Percentiles rank a stretch among this genome's conserved stretches.
Evolutionary conservation across 2,888 invertebrate genomes (phyloP).

Genomic region (Cheilosia vulpina): DNA sequence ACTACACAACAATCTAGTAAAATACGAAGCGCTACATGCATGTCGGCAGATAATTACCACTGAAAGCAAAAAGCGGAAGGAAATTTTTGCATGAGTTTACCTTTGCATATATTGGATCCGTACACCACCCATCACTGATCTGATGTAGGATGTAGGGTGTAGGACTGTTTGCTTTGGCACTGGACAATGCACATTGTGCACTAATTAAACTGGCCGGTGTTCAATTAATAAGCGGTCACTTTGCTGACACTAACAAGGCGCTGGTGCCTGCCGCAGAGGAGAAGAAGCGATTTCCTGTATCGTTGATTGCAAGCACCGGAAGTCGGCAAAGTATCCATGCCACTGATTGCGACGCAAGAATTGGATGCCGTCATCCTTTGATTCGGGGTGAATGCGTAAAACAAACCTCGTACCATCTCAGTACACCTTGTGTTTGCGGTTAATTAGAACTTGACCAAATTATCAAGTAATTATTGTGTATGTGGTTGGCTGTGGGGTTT

Average conservation of each 20-base stretch:
- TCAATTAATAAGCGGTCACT: conserved; percentile 1
- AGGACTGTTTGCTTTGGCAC: not conserved
- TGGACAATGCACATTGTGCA: not conserved
- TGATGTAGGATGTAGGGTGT: too few species aligned
- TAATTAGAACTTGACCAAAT: conserved; percentile 4
- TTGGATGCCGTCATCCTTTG: not conserved
- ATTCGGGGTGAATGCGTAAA: not conserved
- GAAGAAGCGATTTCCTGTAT: not conserved
- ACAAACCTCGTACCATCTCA: not conserved
- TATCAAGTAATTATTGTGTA: not conserved
- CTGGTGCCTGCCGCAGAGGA: not conserved
- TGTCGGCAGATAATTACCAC: not conserved
- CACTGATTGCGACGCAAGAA: not conserved
- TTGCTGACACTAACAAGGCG: not conserved
- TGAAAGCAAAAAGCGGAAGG: not conserved
- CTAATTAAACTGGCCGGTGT: conserved; percentile 5
- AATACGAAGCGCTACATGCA: not conserved
- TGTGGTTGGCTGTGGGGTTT: not conserved
- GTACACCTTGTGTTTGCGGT: not conserved
- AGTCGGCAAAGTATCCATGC: not conserved
- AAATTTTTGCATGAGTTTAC: too few species aligned
- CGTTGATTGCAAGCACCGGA: not conserved
- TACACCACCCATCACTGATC: too few species aligned
- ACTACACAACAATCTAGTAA: not conserved
- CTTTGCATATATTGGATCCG: too few species aligned